A percentile compares a stretch with the other conserved stretches of the same genome.
Conservation (phyloP, 2,888 invertebrate genomes). For the Tetragonisca angustula region DNA sequence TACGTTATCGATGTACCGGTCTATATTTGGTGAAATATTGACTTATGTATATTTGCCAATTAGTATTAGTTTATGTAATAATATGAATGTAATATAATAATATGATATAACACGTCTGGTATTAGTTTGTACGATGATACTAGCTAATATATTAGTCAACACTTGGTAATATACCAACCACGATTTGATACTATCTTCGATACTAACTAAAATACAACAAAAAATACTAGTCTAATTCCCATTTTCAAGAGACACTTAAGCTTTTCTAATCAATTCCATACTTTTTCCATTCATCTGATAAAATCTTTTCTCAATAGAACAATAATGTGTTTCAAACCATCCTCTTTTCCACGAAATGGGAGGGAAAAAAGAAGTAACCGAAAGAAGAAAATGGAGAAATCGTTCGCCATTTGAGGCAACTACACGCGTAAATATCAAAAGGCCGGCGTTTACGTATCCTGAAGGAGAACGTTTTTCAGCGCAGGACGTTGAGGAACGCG, state of each 20-base stretch:
- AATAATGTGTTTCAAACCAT: neutral
- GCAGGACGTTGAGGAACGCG: constrained; percentile 1
- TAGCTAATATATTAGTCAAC: no score
- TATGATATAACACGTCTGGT: no score
- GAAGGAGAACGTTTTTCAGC: neutral
- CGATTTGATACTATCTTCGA: neutral
- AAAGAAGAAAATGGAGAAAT: neutral
- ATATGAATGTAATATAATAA: no score
- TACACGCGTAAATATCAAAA: constrained; percentile 12
- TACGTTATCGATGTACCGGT: no score
- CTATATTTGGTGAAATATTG: no score
- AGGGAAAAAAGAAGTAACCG: no score
- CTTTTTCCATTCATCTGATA: no score
- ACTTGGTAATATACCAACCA: no score
- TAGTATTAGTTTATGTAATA: no score
- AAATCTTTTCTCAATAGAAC: neutral
- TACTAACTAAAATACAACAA: neutral
- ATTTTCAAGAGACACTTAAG: neutral
- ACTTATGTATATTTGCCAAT: no score
- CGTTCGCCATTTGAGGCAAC: constrained; percentile 1
- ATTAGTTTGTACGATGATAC: no score
- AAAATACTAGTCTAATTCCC: neutral
- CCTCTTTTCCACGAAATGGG: neutral
- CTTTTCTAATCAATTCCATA: neutral
- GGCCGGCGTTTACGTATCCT: constrained; percentile 9